phyloP scores from a whole-genome alignment of 1,140 invertebrate species.

The Aphaenogaster ashmeadi region DNA sequence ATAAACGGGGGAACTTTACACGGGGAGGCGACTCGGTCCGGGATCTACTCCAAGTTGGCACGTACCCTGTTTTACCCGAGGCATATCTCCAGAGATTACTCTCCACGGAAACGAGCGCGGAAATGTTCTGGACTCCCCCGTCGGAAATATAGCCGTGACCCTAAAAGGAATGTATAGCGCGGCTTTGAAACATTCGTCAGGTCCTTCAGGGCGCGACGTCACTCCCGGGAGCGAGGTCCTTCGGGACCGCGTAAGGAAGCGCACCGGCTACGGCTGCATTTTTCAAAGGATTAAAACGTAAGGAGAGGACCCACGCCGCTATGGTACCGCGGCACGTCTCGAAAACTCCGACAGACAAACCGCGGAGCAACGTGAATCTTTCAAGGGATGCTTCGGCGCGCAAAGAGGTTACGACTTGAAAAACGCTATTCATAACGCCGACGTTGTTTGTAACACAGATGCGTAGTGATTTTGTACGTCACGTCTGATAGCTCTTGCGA shows the following conservation, averaged over 20 bases:
- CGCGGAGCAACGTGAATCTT: constrained; percentile 29
- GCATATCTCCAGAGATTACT: constrained; percentile 43
- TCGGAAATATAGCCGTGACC: constrained; percentile 2
- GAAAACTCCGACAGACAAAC: constrained; percentile 7
- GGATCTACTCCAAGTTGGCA: constrained; percentile 12
- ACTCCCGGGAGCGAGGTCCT: background rate
- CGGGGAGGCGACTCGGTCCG: background rate
- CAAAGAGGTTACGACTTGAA: background rate
- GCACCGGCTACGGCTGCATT: constrained; percentile 1
- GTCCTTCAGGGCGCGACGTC: constrained; percentile 16
- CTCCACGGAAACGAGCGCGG: constrained; percentile 22
- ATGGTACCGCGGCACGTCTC: background rate
- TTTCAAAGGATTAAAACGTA: constrained; percentile 38
- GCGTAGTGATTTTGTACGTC: background rate
- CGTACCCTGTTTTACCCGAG: constrained; percentile 19
- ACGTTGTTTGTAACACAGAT: background rate
- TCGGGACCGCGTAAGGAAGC: background rate
- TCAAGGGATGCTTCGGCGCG: constrained; percentile 10
- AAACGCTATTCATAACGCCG: constrained; percentile 16
- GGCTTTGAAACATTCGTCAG: constrained; percentile 30
- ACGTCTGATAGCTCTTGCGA: background rate
- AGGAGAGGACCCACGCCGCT: background rate
- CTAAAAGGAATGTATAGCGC: background rate
- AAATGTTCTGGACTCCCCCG: background rate
- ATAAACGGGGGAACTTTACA: constrained; percentile 9